A percentile compares a stretch with the other conserved stretches of the same genome.
Conservation (phyloP, 1,140 invertebrate species). For the Zaprionus capensis region DNA sequence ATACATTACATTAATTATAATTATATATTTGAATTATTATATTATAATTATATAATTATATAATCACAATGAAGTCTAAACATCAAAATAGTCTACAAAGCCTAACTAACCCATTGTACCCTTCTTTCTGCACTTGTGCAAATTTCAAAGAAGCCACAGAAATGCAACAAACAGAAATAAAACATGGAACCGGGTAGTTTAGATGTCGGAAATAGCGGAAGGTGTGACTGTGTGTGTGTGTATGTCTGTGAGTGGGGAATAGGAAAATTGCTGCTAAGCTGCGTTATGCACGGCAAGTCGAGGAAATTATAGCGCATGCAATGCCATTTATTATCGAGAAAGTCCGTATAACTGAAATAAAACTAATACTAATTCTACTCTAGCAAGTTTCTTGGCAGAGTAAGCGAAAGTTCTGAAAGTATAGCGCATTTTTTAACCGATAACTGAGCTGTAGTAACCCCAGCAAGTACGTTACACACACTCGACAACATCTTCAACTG, state of each 20-base stretch:
- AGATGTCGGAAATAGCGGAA: constrained; percentile 23
- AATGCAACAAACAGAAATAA: constrained; percentile 32
- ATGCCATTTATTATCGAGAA: constrained; percentile 30
- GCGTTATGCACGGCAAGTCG: constrained; percentile 51
- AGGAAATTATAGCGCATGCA: constrained; percentile 54
- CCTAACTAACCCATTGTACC: constrained; percentile 6
- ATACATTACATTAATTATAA: too few relatives aligned
- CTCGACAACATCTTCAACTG: constrained; percentile 16
- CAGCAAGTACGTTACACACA: constrained; percentile 19
- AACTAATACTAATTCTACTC: not conserved
- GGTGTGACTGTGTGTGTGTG: constrained; percentile 7
- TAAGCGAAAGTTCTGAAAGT: constrained; percentile 29
- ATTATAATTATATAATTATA: too few relatives aligned
- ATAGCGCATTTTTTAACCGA: not conserved
- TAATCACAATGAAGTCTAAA: not conserved
- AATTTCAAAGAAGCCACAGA: constrained; percentile 31
- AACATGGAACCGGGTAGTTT: not conserved
- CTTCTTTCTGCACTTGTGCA: not conserved
- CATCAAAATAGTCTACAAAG: not conserved
- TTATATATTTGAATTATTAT: too few relatives aligned
- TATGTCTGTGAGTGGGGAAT: constrained; percentile 3
- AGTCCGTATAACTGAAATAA: not conserved
- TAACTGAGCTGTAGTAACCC: not conserved
- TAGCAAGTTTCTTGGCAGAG: not conserved
- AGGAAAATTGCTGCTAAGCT: constrained; percentile 62